Base-by-base conservation (phyloP, 2,113 vertebrate genomes). In the Bungarus multicinctus region DNA sequence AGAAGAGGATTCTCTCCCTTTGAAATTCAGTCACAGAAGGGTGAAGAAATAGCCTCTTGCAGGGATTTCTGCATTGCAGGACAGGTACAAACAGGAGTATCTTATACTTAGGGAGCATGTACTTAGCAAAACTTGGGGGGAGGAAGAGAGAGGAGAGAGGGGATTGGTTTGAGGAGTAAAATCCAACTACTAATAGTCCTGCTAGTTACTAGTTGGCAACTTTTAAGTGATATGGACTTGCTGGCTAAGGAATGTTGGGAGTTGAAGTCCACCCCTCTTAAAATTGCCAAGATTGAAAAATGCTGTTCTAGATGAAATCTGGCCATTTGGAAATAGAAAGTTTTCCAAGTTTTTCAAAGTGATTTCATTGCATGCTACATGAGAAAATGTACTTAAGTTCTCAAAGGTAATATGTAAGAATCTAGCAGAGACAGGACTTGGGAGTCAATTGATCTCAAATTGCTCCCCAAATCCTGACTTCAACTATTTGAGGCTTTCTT, bases 11-110 rank as follows among this genome's bases (percentile, higher is more conserved):
- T 92, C 25, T 0, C 87, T 94, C 87, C 50, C 92, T 64, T 92
- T 90, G n/a, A 95, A 96, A 93, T 34, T 5, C 85, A 87, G 60
- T 86, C 89, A 22, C 93, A 94, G 95, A 85, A 64, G 88, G 87
- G 89, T 90, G 57, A 93, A 90, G 43, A 95, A 97, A 88, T 95
- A 96, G 94, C 20, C 8, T 4, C 6, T 30, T 87, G 85, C 85
- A 22, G 34, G 34, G 5, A 22, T 52, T 30, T 25, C 85, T 87
- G 45, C 45, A 16, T 87, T 54, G 9, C 54, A 43, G 34, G 52
- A 30, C 87, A 88, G 87, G 74, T 81, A 81, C 34, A 81, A 81
- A 34, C 34, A 22, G 52, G 52, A 10, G 20, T 22, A 39, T 34
- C 52, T 34, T 39, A 30, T 39, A n/a, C 22, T 22, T 34, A 39